Evolutionary conservation across 1,140 invertebrate species (phyloP), one percentile per base, ranked within the genome.

Genomic region (Augochlora pura): DNA sequence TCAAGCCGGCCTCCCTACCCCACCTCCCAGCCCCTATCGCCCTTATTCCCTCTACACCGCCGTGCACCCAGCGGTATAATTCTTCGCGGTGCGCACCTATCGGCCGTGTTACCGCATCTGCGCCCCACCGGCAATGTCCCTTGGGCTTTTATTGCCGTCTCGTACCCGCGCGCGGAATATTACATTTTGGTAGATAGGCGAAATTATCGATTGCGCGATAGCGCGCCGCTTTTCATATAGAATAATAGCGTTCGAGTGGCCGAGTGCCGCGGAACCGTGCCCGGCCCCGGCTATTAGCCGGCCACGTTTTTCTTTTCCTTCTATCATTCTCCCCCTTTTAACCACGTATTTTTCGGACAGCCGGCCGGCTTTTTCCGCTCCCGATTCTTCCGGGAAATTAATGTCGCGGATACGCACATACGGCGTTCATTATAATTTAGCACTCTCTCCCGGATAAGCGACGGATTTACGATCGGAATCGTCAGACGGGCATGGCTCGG

Each of bases 11-110:
- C 49, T 4, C 16, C 1, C 46, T 0, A 14, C 46, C 14, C 16
- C 46, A 4, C 18, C 18, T 0, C 49, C 4, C 4, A 0, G 3
- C 18, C 16, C 18, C 18, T 18, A 21, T 14, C 49, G 16, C 49
- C 49, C 18, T 14, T 52, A 21, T 6, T 18, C 16, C 14, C 49
- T 0, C 49, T 23, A 12, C 16, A 52, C 49, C 49, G 5, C 49
- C 18, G 49, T 21, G 1, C 14, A 18, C 49, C 16, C 49, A 23
- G 18, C 21, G 49, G 52, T 77, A 70, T 84, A 85, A 85, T 85
- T 88, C 87, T 89, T 89, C 79, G 78, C 70, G 74, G 73, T 65
- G 79, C 76, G 63, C 76, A 71, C 72, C 57, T 79, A 79, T 73
- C 49, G 60, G 49, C 27, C 27, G 39, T 74, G 77, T 66, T 66